Percentiles rank a stretch among this genome's conserved stretches.
These are phyloP conservation scores for Ataeniobius toweri DNA, from an alignment of 2,797 vertebrate genomes.

Conservation along the genomic window DNA sequence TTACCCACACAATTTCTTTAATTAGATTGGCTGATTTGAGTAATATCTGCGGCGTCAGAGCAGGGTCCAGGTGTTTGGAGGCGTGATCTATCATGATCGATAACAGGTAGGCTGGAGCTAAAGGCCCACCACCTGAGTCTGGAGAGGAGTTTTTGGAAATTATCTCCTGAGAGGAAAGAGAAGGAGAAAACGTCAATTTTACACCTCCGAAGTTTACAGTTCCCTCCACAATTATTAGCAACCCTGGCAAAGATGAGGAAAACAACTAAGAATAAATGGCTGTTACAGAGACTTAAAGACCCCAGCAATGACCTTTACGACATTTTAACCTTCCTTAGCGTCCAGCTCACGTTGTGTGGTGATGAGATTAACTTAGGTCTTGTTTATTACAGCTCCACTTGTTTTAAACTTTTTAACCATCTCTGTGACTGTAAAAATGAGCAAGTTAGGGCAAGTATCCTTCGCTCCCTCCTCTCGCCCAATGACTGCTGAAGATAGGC, in stretches of 20 bases:
- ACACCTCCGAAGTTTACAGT: background rate
- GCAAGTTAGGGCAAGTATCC: background rate
- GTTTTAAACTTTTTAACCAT: background rate
- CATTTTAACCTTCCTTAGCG: background rate
- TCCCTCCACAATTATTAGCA: background rate
- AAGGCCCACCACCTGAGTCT: constrained; percentile 74
- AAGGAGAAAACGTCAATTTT: constrained; percentile 3
- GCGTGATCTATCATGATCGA: constrained; percentile 92
- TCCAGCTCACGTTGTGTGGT: background rate
- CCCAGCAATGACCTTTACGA: background rate
- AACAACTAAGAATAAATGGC: background rate
- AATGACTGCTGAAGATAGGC: background rate
- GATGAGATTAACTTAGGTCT: background rate
- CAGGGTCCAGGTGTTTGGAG: constrained; percentile 87
- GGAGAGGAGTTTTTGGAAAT: constrained; percentile 85
- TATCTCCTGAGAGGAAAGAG: constrained; percentile 81
- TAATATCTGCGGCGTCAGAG: constrained; percentile 87
- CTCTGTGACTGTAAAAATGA: background rate
- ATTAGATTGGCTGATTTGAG: constrained; percentile 89
- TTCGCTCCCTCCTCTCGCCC: background rate
- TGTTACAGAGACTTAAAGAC: background rate
- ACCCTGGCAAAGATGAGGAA: background rate
- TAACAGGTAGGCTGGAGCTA: constrained; percentile 90
- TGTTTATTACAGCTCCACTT: background rate
- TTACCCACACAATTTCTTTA: constrained; percentile 93